Conservation (phyloP, 1,140 invertebrate genomes). For the Pseudomyrmex concolor region DNA sequence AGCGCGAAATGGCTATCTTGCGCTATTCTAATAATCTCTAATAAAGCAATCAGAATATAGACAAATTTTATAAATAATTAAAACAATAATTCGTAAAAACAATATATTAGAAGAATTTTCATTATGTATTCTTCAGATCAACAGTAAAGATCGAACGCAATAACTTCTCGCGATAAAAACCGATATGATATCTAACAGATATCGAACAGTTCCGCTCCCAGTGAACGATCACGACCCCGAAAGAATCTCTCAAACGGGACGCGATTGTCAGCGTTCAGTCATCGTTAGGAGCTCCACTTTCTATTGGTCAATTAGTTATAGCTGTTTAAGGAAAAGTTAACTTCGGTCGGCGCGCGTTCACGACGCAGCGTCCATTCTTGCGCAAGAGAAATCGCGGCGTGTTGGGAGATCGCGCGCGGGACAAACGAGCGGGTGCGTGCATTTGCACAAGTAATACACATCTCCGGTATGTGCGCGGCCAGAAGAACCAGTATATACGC, state of each 20-base stretch:
- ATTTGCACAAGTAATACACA: conserved; percentile 53
- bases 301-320: conserved; percentile 79
- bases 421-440: conserved; percentile 40
- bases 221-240: conserved; percentile 55
- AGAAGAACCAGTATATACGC: conserved; percentile 43
- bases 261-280: conserved; percentile 70
- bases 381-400: conserved; percentile 72
- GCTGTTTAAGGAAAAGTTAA: conserved; percentile 75
- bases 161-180: background rate
- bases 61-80: too few species aligned
- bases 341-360: background rate
- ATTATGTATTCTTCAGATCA: background rate
- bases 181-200: background rate
- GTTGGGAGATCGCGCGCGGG: conserved; percentile 8
- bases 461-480: conserved; percentile 18
- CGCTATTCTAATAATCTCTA: background rate
- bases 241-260: conserved; percentile 63
- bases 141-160: background rate
- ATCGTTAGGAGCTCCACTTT: conserved; percentile 73
- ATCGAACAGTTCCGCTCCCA: conserved; percentile 33
- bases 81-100: too few species aligned
- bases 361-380: conserved; percentile 62
- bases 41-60: too few species aligned
- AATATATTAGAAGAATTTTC: background rate
- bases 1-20: background rate